These are phyloP conservation scores for Malacoraja senta DNA, from an alignment of 2,797 vertebrate species.

Conservation along the genomic window DNA sequence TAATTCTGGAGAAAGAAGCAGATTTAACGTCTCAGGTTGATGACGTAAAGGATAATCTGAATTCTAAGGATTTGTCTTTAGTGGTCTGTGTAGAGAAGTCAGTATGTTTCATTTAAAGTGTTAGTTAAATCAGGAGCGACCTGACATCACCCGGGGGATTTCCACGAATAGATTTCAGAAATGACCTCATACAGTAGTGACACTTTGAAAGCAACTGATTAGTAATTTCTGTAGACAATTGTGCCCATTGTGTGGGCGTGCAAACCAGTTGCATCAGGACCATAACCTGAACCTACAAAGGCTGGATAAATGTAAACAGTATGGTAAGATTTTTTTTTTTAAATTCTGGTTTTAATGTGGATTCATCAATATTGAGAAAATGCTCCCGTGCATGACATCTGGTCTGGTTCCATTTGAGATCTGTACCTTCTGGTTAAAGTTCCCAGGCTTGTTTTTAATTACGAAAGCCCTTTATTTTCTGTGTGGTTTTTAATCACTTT, in stretches of 20 bases:
- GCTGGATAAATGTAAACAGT: conserved; percentile 13
- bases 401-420: conserved; percentile 15
- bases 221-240: conserved; percentile 3
- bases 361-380: neutral
- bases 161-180: conserved; percentile 29
- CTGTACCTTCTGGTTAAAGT: neutral
- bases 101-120: neutral
- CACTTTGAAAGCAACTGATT: conserved; percentile 13
- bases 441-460: neutral
- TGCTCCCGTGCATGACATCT: neutral
- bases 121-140: neutral
- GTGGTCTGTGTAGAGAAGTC: neutral
- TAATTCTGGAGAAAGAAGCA: too few relatives aligned
- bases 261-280: conserved; percentile 5
- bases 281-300: neutral
- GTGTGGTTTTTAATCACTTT: neutral
- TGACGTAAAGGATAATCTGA: neutral
- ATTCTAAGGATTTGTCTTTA: neutral
- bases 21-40: too few relatives aligned
- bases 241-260: neutral
- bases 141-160: neutral
- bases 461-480: neutral
- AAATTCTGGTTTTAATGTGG: neutral
- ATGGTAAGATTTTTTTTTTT: neutral
- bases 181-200: neutral